Percentiles rank a stretch among this genome's conserved stretches.
These are phyloP conservation scores for Elaphurus davidianus DNA, from an alignment of 2,113 vertebrate species.

Conservation along the genomic window DNA sequence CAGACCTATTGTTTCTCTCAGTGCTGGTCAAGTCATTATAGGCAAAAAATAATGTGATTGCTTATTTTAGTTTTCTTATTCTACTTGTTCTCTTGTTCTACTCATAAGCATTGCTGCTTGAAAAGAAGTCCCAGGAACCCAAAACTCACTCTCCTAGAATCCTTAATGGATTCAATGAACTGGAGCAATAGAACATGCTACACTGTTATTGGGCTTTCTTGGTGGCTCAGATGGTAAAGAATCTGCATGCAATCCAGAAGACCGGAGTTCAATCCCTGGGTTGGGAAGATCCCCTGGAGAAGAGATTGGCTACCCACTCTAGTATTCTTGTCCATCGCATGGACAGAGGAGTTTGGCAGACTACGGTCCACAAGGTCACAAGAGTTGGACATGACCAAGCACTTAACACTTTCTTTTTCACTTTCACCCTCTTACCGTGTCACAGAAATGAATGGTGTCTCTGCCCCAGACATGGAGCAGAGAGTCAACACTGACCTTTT, in stretches of 20 bases:
- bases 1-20: background rate
- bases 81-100: background rate
- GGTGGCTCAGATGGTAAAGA: background rate
- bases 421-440: background rate
- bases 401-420: background rate
- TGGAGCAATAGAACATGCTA: background rate
- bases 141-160: background rate
- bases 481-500: background rate
- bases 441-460: background rate
- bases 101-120: background rate
- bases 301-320: background rate
- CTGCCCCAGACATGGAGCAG: background rate
- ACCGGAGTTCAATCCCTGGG: background rate
- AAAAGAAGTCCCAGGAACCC: background rate
- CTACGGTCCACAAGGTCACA: background rate
- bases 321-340: background rate
- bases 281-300: background rate
- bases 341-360: background rate
- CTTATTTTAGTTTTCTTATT: background rate
- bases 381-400: background rate
- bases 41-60: background rate
- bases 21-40: background rate
- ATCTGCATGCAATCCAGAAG: background rate
- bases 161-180: background rate
- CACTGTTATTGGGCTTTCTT: background rate